phyloP scores from a whole-genome alignment of 2,113 vertebrate species.

The Calidris pygmaea region DNA sequence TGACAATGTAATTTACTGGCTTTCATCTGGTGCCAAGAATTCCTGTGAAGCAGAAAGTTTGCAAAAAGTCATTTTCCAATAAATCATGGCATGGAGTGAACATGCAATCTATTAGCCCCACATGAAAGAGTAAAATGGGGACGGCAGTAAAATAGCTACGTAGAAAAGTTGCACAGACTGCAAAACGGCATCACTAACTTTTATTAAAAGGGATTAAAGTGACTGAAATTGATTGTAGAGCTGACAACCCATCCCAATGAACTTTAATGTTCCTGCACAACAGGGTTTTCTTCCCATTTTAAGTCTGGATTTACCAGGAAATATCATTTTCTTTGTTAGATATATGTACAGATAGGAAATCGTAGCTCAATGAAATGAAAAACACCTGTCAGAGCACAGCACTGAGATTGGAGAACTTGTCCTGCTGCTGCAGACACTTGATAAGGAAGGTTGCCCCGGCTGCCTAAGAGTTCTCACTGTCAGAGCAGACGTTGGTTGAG shows the following conservation, averaged over 20 bases:
- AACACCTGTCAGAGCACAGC: background rate
- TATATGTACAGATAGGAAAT: background rate
- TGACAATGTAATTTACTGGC: constrained; percentile 55
- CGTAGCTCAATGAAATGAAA: background rate
- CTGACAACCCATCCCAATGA: background rate
- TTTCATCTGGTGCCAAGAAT: constrained; percentile 66
- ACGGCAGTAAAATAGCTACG: background rate
- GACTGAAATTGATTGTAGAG: background rate
- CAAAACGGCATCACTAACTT: background rate
- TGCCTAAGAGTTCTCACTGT: background rate
- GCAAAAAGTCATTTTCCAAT: constrained; percentile 8
- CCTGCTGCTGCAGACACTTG: background rate
- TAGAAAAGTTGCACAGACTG: background rate
- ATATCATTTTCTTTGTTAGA: background rate
- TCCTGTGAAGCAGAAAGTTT: constrained; percentile 35
- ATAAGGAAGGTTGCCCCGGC: background rate
- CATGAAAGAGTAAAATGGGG: background rate
- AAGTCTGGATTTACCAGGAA: background rate
- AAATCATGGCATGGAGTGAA: background rate
- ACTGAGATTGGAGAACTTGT: fast-evolving
- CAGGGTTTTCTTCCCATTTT: background rate
- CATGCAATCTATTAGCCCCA: background rate
- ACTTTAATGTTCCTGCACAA: background rate
- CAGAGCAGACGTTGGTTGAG: background rate
- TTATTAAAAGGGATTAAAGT: background rate